Base-by-base conservation (phyloP, 2,113 vertebrate species). In the Xiphophorus maculatus region DNA sequence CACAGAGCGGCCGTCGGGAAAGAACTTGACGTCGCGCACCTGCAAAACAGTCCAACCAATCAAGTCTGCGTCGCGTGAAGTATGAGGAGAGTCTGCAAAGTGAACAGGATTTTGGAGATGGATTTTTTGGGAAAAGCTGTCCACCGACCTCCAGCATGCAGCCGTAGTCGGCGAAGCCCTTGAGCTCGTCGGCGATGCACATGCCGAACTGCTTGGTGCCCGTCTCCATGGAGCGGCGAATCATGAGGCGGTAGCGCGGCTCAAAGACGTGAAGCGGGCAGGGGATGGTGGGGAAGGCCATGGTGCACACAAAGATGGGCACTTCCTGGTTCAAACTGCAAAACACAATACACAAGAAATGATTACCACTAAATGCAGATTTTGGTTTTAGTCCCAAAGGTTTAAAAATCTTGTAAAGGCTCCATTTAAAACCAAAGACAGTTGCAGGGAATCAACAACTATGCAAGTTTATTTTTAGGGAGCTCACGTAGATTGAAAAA, bases 221-320 rank as follows among this genome's bases (percentile, higher is more conserved):
- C 0, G 96, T 98, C 91, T 98, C 97, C 96, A 98, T 96, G 85
- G 96, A 96, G 86, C 97, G 96, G 87, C 96, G 95, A 89, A 98
- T 97, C 97, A 97, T 97, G 67, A 99, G 95, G 60, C 95, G 93
- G 83, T 98, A 98, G 58, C 95, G 95, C 0, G 97, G 96, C 89
- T 98, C 97, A 51, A 96, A 98, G 61, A 97, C 94, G 3, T 97
- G 97, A 84, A 98, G 95, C 0, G 95, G 97, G 84, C 97, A 98
- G 28, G 96, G 95, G 86, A 99, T 95, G 5, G 97, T 96, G 86
- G 97, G 97, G 89, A 99, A 98, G 81, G 97, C 96, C 96, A 97
- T 96, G 63, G 97, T 97, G 77, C 97, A 98, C 66, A 98, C 95
- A 8, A 98, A 98, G 93, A 99, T 96, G 84, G 97, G 98, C 88